Percentiles rank a stretch among this genome's conserved stretches.
Evolutionary conservation across 2,888 invertebrate genomes (phyloP).

Genomic region (Phyto melanocephala): DNA sequence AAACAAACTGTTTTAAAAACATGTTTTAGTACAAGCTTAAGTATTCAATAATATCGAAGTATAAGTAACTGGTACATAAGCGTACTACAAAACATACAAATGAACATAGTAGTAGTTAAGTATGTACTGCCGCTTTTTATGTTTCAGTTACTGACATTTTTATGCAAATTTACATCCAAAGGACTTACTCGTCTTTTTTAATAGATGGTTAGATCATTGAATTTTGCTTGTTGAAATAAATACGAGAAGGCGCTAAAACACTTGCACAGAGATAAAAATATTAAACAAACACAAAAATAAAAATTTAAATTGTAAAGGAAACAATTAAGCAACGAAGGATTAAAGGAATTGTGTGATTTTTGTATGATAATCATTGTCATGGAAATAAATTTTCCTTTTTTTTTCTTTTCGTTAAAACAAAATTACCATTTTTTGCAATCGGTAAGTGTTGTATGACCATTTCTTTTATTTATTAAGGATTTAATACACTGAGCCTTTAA

Average conservation of each 20-base stretch:
- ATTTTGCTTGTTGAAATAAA: neutral
- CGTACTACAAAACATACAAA: too few relatives aligned
- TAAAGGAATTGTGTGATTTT: conserved; percentile 36
- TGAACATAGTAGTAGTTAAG: too few relatives aligned
- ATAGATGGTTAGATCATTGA: too few relatives aligned
- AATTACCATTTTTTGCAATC: conserved; percentile 19
- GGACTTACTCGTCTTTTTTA: too few relatives aligned
- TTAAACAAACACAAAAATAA: neutral
- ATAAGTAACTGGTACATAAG: neutral
- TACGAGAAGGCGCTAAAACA: neutral
- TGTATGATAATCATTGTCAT: conserved; percentile 43
- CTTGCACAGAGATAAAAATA: neutral
- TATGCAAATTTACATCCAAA: neutral
- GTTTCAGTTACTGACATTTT: neutral
- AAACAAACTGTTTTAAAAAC: neutral
- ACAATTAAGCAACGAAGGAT: conserved; percentile 17
- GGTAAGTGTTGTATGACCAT: conserved; percentile 1
- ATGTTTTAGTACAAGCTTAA: neutral
- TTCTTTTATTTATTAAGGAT: conserved; percentile 51
- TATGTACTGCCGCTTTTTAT: neutral
- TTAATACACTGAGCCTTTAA: conserved; percentile 19
- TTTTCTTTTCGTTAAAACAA: conserved; percentile 24
- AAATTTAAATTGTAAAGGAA: conserved; percentile 13
- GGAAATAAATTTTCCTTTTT: conserved; percentile 17
- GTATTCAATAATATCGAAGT: conserved; percentile 17